These are phyloP conservation scores for Crypturellus undulatus DNA, from an alignment of 2,113 vertebrate genomes.

Conservation along the genomic window DNA sequence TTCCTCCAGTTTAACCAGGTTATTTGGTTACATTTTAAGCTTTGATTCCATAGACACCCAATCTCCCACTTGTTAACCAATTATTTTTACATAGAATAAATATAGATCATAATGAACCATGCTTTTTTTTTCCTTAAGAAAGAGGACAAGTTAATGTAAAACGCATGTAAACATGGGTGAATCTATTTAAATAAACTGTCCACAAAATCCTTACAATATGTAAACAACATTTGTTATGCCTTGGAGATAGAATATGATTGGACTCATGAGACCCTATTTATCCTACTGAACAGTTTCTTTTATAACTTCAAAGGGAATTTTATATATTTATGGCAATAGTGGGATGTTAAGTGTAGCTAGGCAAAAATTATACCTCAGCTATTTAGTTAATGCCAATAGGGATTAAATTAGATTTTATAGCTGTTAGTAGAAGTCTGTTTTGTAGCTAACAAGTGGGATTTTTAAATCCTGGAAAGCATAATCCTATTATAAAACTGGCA, in stretches of 20 bases:
- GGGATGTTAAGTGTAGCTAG: slow-evolving; percentile 79
- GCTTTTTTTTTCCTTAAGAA: slow-evolving; percentile 76
- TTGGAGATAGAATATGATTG: slow-evolving; percentile 79
- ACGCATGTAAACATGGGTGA: slow-evolving; percentile 73
- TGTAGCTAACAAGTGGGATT: slow-evolving; percentile 82
- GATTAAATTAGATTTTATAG: slow-evolving; percentile 86
- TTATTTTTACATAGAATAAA: slow-evolving; percentile 75
- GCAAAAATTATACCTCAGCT: slow-evolving; percentile 80
- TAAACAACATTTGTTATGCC: slow-evolving; percentile 84
- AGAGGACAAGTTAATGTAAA: slow-evolving; percentile 73
- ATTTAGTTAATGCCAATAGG: slow-evolving; percentile 81
- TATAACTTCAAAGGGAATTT: slow-evolving; percentile 82
- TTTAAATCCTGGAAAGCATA: slow-evolving; percentile 85
- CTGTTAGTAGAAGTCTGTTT: slow-evolving; percentile 81
- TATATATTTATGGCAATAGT: slow-evolving; percentile 80
- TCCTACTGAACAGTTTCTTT: slow-evolving; percentile 77
- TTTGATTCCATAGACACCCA: slow-evolving; percentile 26
- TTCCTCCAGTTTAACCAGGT: slow-evolving; percentile 57
- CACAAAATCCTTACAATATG: slow-evolving; percentile 76
- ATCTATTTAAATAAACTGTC: slow-evolving; percentile 80
- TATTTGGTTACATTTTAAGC: slow-evolving; percentile 62
- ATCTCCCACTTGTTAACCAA: slow-evolving; percentile 42
- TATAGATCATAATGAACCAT: slow-evolving; percentile 63
- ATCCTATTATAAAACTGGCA: slow-evolving; percentile 84
- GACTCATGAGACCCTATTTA: slow-evolving; percentile 77